Evolutionary conservation across 1,140 invertebrate species (phyloP).

Genomic region (Antheraea pernyi): DNA sequence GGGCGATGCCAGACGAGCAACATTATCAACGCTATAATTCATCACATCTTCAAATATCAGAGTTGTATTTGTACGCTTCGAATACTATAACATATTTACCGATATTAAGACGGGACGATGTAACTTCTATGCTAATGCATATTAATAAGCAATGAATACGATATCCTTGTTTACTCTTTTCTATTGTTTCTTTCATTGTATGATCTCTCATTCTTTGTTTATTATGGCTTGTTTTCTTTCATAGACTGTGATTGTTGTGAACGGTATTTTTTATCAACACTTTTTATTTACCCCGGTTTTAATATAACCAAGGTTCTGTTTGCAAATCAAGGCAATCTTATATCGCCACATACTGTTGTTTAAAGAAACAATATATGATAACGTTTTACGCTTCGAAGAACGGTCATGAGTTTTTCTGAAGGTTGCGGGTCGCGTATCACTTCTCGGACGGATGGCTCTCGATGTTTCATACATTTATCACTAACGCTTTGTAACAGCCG

Average conservation of each 20-base stretch:
- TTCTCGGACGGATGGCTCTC: constrained; percentile 26
- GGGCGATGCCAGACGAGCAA: too few relatives aligned
- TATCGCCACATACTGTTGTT: constrained; percentile 45
- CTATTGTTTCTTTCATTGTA: too few relatives aligned
- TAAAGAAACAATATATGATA: constrained; percentile 46
- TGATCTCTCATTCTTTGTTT: too few relatives aligned
- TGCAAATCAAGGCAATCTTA: constrained; percentile 24
- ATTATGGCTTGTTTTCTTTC: neutral
- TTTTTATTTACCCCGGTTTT: constrained; percentile 1
- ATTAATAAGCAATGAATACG: too few relatives aligned
- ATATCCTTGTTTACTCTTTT: too few relatives aligned
- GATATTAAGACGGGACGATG: too few relatives aligned
- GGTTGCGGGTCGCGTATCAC: constrained; percentile 42
- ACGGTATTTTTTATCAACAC: neutral
- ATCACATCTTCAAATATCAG: too few relatives aligned
- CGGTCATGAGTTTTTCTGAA: constrained; percentile 70
- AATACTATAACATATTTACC: too few relatives aligned
- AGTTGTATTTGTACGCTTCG: too few relatives aligned
- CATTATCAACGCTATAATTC: too few relatives aligned
- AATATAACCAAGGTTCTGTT: constrained; percentile 1
- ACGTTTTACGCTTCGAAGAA: constrained; percentile 64
- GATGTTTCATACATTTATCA: neutral
- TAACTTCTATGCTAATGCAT: too few relatives aligned
- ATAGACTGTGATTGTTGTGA: constrained; percentile 13
- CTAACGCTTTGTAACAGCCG: neutral